Evolutionary conservation across 2,797 vertebrate genomes (phyloP).

Genomic region (Pygocentrus nattereri): DNA sequence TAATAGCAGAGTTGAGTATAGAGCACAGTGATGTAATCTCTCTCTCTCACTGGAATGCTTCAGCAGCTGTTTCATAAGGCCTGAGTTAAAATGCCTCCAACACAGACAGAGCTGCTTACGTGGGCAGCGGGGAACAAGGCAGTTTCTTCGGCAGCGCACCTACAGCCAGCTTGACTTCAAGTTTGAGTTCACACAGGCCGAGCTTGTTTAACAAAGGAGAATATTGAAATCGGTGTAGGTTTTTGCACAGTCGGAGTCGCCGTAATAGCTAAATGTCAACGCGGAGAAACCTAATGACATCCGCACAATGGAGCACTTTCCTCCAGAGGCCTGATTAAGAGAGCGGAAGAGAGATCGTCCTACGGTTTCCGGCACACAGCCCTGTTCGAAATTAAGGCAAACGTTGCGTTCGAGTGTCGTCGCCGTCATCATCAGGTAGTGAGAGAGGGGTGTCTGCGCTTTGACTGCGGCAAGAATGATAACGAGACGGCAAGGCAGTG

Average conservation of each 20-base stretch:
- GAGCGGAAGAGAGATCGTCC: slow-evolving; percentile 18
- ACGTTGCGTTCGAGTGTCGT: slow-evolving; percentile 72
- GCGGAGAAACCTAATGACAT: slow-evolving; percentile 49
- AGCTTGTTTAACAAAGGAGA: slow-evolving; percentile 29
- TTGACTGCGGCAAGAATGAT: slow-evolving; percentile 10
- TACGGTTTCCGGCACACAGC: slow-evolving; percentile 1
- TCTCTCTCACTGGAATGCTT: background rate
- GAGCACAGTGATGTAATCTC: background rate
- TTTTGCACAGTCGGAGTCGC: slow-evolving; percentile 34
- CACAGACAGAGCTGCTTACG: background rate
- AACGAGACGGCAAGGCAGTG: slow-evolving; percentile 22
- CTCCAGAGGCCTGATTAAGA: slow-evolving; percentile 70
- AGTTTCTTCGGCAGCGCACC: background rate
- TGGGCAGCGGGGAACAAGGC: background rate
- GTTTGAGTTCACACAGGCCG: slow-evolving; percentile 13
- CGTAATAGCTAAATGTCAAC: slow-evolving; percentile 53
- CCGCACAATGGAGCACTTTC: slow-evolving; percentile 55
- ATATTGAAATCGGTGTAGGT: slow-evolving; percentile 27
- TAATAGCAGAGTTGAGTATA: background rate
- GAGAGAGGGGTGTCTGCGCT: slow-evolving; percentile 16
- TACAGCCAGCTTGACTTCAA: background rate
- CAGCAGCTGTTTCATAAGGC: background rate
- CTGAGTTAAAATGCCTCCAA: background rate
- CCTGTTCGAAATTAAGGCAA: slow-evolving; percentile 68
- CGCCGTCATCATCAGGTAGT: slow-evolving; percentile 52